These are phyloP conservation scores for Spodoptera littoralis DNA, from an alignment of 2,888 invertebrate species.

Conservation along the genomic window DNA sequence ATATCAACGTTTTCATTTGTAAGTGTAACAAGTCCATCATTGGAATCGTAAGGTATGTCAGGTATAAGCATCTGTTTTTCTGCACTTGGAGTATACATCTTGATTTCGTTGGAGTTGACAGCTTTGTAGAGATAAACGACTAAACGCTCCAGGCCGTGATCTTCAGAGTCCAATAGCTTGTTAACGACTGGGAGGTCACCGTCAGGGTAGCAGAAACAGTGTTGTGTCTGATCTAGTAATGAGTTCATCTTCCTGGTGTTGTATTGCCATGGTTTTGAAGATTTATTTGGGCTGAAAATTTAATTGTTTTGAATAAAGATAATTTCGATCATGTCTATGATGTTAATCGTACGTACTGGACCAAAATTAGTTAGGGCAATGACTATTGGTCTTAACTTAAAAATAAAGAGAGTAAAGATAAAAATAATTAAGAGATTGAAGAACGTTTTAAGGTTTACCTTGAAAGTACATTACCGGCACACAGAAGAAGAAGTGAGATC, in stretches of 20 bases:
- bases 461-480: conserved; percentile 12
- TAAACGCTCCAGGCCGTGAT: conserved; percentile 64
- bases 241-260: conserved; percentile 10
- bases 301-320: neutral
- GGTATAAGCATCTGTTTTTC: conserved; percentile 71
- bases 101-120: conserved; percentile 50
- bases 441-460: conserved; percentile 26
- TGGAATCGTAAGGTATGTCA: conserved; percentile 63
- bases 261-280: neutral
- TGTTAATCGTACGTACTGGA: no score
- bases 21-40: conserved; percentile 55
- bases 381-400: no score
- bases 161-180: conserved; percentile 50
- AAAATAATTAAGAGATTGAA: no score
- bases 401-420: no score
- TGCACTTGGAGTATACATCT: conserved; percentile 66
- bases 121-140: conserved; percentile 72
- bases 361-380: no score
- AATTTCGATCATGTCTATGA: neutral
- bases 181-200: conserved; percentile 41
- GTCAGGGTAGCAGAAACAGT: conserved; percentile 63
- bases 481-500: conserved; percentile 41
- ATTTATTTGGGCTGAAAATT: conserved; percentile 30
- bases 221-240: conserved; percentile 8
- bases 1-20: conserved; percentile 40